Base-by-base conservation (phyloP, 2,113 vertebrate species). In the Sciurus niger region DNA sequence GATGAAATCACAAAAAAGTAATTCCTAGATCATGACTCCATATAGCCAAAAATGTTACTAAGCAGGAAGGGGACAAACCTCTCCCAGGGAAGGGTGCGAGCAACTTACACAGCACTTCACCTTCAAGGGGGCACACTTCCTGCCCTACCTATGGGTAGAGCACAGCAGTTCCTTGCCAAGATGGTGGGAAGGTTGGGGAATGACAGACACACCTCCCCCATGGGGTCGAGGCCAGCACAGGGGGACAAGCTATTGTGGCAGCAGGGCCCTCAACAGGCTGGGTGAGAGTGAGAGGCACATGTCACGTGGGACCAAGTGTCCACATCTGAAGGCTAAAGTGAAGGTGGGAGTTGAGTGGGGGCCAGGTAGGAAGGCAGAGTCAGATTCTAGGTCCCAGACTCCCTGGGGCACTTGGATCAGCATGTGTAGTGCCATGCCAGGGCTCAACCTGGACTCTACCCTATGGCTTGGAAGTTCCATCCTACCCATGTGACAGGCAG, bases 181-280 rank as follows among this genome's bases (percentile, higher is more conserved):
- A 25, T 25, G 13, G 18, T 8, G 0, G 2, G 13, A 32, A 1
- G 30, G 8, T 7, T 32, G 16, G 32, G 43, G 46, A n/a, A 22
- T 0, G 40, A 30, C 10, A 8, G 32, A 22, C 18, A 24, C 60
- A 4, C 58, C 37, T 24, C 6, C 0, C 25, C 32, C 28, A 14
- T 2, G 48, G 55, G 0, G 73, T 9, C 5, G 0, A 7, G 37
- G 53, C 6, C 10, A 8, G 4, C 14, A 3, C 37, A 30, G 30
- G 24, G 83, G 13, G 40, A 13, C 13, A 0, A 48, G 18, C 17
- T 8, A 8, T 12, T 6, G 2, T 1, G 51, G 40, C 70, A 24
- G 68, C n/a, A 12, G 4, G 5, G 1, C 17, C 48, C 16, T 37
- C 0, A 3, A 11, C 2, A 20, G 40, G 82, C 4, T 0, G 6